phyloP scores from a whole-genome alignment of 1,140 invertebrate genomes.

The Belonocnema kinseyi region DNA sequence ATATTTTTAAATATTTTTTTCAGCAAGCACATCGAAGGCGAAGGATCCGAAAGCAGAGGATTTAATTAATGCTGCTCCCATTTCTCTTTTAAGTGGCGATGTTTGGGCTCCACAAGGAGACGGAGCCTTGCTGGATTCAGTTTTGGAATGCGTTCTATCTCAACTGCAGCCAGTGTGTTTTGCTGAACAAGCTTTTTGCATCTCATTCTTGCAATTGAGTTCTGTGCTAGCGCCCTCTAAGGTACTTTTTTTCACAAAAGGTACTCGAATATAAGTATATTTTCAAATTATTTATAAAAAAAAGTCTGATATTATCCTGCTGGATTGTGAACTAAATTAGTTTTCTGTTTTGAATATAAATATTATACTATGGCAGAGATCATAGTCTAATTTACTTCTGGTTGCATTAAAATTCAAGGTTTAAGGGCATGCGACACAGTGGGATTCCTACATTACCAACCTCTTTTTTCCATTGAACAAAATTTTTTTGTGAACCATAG shows the following conservation, averaged over 20 bases:
- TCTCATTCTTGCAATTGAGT: slow-evolving; percentile 94
- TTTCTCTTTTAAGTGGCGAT: slow-evolving; percentile 69
- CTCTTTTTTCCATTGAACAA: no score
- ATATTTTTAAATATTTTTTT: slow-evolving; percentile 32
- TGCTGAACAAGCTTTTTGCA: slow-evolving; percentile 96
- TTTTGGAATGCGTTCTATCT: slow-evolving; percentile 88
- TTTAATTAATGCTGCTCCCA: slow-evolving; percentile 65
- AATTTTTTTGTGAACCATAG: no score
- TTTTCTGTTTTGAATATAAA: no score
- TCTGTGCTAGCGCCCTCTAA: slow-evolving; percentile 72
- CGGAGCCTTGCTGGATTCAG: slow-evolving; percentile 77
- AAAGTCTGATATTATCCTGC: no score
- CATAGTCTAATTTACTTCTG: no score
- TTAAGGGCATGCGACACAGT: no score
- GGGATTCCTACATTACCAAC: no score
- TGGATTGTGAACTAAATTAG: no score
- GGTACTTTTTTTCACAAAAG: slow-evolving; percentile 53
- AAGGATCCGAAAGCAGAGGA: slow-evolving; percentile 66
- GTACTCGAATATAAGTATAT: no score
- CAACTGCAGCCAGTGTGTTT: slow-evolving; percentile 95
- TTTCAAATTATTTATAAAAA: no score
- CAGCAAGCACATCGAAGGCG: slow-evolving; percentile 63
- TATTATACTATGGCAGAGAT: no score
- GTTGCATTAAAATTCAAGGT: no score
- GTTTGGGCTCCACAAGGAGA: slow-evolving; percentile 68